phyloP scores from a whole-genome alignment of 2,113 vertebrate genomes.

The Trichomycterus rosablanca region DNA sequence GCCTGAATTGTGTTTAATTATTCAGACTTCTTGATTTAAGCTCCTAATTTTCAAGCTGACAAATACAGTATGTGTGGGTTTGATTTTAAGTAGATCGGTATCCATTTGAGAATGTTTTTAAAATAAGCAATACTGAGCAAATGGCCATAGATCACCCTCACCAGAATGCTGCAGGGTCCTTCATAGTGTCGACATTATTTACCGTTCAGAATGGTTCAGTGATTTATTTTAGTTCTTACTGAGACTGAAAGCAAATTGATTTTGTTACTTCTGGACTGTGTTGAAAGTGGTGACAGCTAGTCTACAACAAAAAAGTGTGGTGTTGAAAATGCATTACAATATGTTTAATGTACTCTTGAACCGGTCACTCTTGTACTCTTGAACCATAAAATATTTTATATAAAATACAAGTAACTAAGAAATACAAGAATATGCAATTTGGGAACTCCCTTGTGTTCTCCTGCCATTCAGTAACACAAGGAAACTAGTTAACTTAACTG shows the following conservation, averaged over 20 bases:
- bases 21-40: constrained; percentile 26
- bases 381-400: too few species aligned
- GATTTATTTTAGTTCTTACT: background rate
- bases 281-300: background rate
- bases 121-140: constrained; percentile 20
- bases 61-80: constrained; percentile 20
- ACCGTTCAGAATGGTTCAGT: background rate
- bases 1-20: constrained; percentile 32
- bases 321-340: too few species aligned
- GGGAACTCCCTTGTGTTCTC: too few species aligned
- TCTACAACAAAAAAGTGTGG: background rate
- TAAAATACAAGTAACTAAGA: background rate
- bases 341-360: too few species aligned
- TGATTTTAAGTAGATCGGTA: constrained; percentile 5
- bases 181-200: background rate
- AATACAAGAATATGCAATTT: too few species aligned
- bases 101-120: constrained; percentile 13
- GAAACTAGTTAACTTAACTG: too few species aligned
- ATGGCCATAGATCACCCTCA: constrained; percentile 4
- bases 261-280: background rate
- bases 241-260: background rate
- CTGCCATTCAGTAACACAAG: too few species aligned
- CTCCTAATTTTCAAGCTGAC: constrained; percentile 18
- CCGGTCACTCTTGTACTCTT: too few species aligned
- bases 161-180: background rate